These are phyloP conservation scores for Pantherophis vulpinus DNA, from an alignment of 2,797 vertebrate species.

Conservation along the genomic window DNA sequence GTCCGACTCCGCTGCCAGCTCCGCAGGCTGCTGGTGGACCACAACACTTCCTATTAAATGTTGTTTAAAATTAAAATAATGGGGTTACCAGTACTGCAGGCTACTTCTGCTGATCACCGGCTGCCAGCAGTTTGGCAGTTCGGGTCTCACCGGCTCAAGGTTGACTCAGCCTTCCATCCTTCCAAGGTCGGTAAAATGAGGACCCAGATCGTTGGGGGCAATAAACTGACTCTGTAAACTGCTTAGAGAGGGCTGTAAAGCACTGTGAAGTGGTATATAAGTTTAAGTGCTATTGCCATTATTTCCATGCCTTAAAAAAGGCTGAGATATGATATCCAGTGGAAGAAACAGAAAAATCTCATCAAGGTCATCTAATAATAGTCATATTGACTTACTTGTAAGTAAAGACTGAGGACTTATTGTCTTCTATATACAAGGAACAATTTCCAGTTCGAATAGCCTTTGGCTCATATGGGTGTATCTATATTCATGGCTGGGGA, in stretches of 20 bases:
- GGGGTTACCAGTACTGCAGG: neutral
- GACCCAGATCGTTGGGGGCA: no score
- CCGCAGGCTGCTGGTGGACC: no score
- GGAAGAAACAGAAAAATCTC: neutral
- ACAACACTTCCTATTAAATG: neutral
- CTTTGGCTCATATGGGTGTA: neutral
- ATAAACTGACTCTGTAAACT: no score
- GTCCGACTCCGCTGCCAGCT: no score
- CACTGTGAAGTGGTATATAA: no score
- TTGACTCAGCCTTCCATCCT: no score
- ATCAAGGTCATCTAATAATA: neutral
- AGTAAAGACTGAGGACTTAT: neutral
- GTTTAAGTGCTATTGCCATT: no score
- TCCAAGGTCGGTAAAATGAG: no score
- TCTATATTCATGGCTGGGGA: slow-evolving; percentile 36
- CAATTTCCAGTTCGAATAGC: neutral
- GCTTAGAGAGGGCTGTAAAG: no score
- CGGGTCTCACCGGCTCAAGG: no score
- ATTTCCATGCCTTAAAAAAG: neutral
- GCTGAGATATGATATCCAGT: neutral
- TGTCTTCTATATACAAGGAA: neutral
- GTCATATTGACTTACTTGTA: neutral
- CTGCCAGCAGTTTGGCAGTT: no score
- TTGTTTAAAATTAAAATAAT: neutral
- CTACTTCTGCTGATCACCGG: no score